phyloP scores from a whole-genome alignment of 1,140 invertebrate genomes.

The Lepidurus couesii region DNA sequence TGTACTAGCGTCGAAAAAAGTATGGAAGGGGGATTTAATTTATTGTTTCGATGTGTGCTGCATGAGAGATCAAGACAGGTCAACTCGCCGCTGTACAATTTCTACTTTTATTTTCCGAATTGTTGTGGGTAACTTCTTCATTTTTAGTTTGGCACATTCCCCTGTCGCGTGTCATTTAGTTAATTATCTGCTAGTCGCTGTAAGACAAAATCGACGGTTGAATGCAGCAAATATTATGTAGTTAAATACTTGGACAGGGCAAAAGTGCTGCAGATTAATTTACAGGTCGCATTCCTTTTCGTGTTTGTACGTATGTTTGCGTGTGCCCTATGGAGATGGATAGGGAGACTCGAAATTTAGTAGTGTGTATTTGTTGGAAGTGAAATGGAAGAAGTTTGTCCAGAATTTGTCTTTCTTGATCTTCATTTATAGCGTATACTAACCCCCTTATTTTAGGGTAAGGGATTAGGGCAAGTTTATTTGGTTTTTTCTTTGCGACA shows the following conservation, averaged over 20 bases:
- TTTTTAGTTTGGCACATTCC: slow-evolving; percentile 14
- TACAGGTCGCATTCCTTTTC: neutral
- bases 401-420: neutral
- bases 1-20: too few relatives aligned
- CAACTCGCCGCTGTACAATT: neutral
- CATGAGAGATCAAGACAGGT: neutral
- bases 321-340: neutral
- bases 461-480: too few relatives aligned
- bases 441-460: too few relatives aligned
- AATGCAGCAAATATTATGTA: neutral
- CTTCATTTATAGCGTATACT: neutral
- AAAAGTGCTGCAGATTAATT: neutral
- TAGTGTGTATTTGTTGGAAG: slow-evolving; percentile 7
- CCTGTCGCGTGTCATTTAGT: neutral
- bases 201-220: neutral
- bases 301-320: neutral
- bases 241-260: neutral
- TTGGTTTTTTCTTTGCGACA: too few relatives aligned
- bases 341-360: neutral
- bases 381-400: neutral
- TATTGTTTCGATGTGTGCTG: neutral
- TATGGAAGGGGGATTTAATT: neutral
- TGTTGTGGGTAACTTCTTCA: neutral
- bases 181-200: neutral
- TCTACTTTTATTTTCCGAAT: neutral